Conservation (phyloP, 1,140 invertebrate species). For the Diorhabda carinulata region DNA sequence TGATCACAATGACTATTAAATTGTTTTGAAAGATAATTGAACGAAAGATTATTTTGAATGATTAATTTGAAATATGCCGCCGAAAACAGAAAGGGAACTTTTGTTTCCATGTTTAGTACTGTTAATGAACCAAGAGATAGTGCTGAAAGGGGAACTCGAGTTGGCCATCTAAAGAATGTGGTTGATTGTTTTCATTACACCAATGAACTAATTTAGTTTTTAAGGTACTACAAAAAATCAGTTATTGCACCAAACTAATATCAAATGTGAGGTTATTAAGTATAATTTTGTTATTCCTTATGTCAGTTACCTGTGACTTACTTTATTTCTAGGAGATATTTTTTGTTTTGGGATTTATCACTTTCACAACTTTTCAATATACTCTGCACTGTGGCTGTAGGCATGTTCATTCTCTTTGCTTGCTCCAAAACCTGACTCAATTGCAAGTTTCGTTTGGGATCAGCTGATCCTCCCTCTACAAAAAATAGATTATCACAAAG, state of each 20-base stretch:
- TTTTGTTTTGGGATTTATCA: constrained; percentile 42
- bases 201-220: not conserved
- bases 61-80: no score
- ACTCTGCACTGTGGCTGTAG: constrained; percentile 55
- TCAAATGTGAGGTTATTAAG: no score
- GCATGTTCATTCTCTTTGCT: constrained; percentile 59
- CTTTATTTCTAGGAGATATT: constrained; percentile 46
- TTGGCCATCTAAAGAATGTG: no score
- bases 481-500: constrained; percentile 10
- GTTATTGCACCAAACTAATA: no score
- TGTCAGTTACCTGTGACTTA: constrained; percentile 25
- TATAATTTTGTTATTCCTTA: not conserved
- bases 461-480: constrained; percentile 52
- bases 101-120: no score
- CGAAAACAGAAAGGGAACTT: no score
- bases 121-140: no score
- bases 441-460: constrained; percentile 56
- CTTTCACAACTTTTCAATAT: constrained; percentile 53
- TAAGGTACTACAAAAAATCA: not conserved
- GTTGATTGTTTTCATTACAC: no score
- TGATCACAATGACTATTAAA: no score
- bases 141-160: no score
- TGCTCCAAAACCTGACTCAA: constrained; percentile 56
- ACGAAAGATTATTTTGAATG: no score
- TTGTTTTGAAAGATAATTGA: no score